Percentiles rank a stretch among this genome's conserved stretches.
phyloP scores from a whole-genome alignment of 2,888 invertebrate genomes.

The Heliothis peltigera region DNA sequence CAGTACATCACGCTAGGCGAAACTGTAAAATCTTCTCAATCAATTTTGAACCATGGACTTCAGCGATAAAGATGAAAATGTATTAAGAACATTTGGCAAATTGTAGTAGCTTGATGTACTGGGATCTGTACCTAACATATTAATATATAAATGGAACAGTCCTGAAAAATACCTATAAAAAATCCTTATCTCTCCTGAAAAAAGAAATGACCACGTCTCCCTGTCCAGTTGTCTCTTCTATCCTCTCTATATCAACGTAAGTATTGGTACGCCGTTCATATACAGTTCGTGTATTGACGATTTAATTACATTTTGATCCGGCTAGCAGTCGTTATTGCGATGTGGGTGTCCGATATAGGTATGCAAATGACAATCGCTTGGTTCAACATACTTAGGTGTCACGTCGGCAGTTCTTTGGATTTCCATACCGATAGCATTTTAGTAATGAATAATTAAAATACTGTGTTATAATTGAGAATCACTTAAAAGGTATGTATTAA shows the following conservation, averaged over 20 bases:
- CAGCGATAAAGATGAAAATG: too few relatives aligned
- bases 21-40: too few relatives aligned
- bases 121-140: too few relatives aligned
- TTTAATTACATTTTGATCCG: slow-evolving; percentile 89
- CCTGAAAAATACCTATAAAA: too few relatives aligned
- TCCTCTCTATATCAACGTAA: slow-evolving; percentile 66
- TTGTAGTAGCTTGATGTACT: too few relatives aligned
- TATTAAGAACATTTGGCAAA: too few relatives aligned
- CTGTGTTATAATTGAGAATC: slow-evolving; percentile 59
- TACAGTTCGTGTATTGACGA: slow-evolving; percentile 87
- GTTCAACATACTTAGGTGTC: slow-evolving; percentile 68
- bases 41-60: too few relatives aligned
- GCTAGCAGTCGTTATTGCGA: slow-evolving; percentile 82
- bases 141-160: too few relatives aligned
- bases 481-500: slow-evolving; percentile 51
- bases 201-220: not conserved
- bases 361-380: slow-evolving; percentile 77
- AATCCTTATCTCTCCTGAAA: not conserved
- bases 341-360: slow-evolving; percentile 88
- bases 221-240: slow-evolving; percentile 58
- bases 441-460: slow-evolving; percentile 66
- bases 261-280: slow-evolving; percentile 82
- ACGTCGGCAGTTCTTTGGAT: slow-evolving; percentile 74
- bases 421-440: slow-evolving; percentile 70
- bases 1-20: too few relatives aligned